Evolutionary conservation across 2,888 invertebrate genomes (phyloP).

Genomic region (Rhopalosiphum nymphaeae): DNA sequence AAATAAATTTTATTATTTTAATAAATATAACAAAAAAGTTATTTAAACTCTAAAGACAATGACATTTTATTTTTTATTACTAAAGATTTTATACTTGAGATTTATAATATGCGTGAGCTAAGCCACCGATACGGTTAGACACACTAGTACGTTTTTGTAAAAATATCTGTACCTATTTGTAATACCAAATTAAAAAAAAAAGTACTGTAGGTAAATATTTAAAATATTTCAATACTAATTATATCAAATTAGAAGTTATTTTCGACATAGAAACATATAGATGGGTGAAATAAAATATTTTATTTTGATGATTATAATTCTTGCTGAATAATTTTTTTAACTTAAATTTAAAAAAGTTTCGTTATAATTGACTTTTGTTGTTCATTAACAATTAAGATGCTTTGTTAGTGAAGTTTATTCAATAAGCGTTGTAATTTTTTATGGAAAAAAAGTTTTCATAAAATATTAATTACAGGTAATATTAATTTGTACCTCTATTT

Average conservation of each 20-base stretch:
- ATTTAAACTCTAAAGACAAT: too few species aligned
- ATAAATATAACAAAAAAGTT: too few species aligned
- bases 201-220: neutral
- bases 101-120: too few species aligned
- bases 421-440: neutral
- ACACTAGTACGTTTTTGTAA: too few species aligned
- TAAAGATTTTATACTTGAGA: too few species aligned
- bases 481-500: neutral
- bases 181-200: too few species aligned
- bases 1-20: neutral
- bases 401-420: conserved; percentile 40
- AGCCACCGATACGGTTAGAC: too few species aligned
- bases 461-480: neutral
- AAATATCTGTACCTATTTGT: too few species aligned
- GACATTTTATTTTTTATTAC: too few species aligned
- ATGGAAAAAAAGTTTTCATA: neutral
- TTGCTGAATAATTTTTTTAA: neutral
- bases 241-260: neutral
- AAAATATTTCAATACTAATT: neutral
- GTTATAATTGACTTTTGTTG: conserved; percentile 12
- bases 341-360: neutral
- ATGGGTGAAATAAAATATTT: neutral
- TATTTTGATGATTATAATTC: neutral
- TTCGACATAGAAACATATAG: neutral
- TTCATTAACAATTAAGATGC: conserved; percentile 37